Evolutionary conservation across 2,888 invertebrate species (phyloP), one percentile per base, ranked within the genome.

Genomic region (Abrostola tripartita): DNA sequence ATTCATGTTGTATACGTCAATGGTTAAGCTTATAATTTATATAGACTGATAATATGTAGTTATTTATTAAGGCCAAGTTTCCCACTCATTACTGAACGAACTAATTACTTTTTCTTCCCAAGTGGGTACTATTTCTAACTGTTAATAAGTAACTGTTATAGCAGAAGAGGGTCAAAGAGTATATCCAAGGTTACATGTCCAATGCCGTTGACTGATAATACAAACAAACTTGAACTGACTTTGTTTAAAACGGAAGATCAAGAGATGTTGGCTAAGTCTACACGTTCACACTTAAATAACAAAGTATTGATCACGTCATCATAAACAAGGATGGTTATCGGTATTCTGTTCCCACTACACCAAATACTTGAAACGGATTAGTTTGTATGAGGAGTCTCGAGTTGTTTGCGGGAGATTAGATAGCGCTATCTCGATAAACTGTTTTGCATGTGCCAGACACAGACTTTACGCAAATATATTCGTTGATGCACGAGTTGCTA

Each of bases 361-460:
- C 2, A 47, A 47, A 47, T 47, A 24, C 44, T 47, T 9, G 9
- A 47, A 47, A 47, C 5, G 44, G 44, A 24, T 47, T 5, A 56
- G 9, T 57, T 71, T n/a, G 37, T 61, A 38, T 36, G 37, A 67
- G 50, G 37, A 37, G 59, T 62, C 61, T 71, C 65, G 56, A 67
- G 72, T 42, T 42, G 56, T 58, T 60, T 53, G 47, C n/a, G 11
- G 2, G 2, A 49, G 72, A 71, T 71, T 35, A 71, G 71, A 71
- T 71, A 72, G 12, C 11, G 54, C 12, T 60, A 65, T 69, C 61
- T 41, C 0, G 37, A 56, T 37, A 60, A 52, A 57, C 59, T 50
- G 67, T 60, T 71, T 72, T 71, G 68, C 71, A 62, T 71, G 50
- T 47, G 24, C 38, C 50, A 71, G 62, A 67, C 67, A 38, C 41